Base-by-base conservation (phyloP, 2,888 invertebrate species). In the Mystacides longicornis region DNA sequence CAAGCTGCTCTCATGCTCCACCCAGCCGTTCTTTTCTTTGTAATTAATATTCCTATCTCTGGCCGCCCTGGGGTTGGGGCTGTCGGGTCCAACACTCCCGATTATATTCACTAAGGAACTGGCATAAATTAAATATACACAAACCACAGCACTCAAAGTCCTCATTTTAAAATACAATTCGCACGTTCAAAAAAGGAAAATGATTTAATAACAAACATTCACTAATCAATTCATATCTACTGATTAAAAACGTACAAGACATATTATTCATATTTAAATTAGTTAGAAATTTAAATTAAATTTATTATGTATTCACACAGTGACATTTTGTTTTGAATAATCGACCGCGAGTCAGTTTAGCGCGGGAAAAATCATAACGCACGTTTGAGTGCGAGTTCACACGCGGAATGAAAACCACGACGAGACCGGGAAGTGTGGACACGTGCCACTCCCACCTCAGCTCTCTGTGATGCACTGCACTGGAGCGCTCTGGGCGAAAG, bases 391-490 rank as follows among this genome's bases (percentile, higher is more conserved):
- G 18, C 23, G 58, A 57, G 52, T 33, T 23, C 46, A 33, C 58
- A 53, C 51, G 43, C 55, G 58, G 53, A 52, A 49, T 49, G 52
- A 55, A 55, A 50, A 49, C 50, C 46, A 52, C 27, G 52, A 7
- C 27, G 27, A 27, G 27, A 51, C 7, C 27, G 37, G 37, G 37
- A 37, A 37, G 21, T n/a, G 49, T n/a, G 31, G 20, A 22, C 54
- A 51, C 53, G 53, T 50, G 53, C 54, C 51, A 51, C 54, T 47
- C 57, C 57, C 51, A 31, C 52, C n/a, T n/a, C n/a, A n/a, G 37
- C 37, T n/a, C 14, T 37, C 14, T 14, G 7, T n/a, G 37, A 16
- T n/a, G 20, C 21, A n/a, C 20, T 42, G n/a, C 27, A 37, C 21
- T 27, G 49, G 23, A 45, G 48, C 49, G 27, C 49, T 18, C 46